Percentiles rank a stretch among this genome's conserved stretches.
Conservation (phyloP, 2,113 vertebrate species). For the Cololabis saira region DNA sequence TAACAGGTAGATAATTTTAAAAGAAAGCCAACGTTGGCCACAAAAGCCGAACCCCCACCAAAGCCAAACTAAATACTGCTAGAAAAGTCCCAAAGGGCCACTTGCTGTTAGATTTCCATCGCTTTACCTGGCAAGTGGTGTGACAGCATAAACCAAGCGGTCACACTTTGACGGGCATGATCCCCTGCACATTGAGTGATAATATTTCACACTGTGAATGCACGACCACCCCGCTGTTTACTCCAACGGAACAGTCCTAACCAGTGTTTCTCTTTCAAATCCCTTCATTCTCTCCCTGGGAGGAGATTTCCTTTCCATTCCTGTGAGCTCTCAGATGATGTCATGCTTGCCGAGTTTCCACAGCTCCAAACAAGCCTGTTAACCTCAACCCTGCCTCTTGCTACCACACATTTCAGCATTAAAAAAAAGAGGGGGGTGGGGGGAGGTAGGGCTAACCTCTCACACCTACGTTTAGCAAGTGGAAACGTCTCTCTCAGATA, state of each 20-base stretch:
- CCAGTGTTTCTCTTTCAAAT: constrained; percentile 60
- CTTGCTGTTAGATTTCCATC: constrained; percentile 62
- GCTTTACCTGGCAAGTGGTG: constrained; percentile 69
- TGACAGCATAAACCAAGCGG: constrained; percentile 71
- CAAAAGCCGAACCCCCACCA: background rate
- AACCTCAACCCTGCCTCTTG: constrained; percentile 64
- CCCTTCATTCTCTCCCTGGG: constrained; percentile 67
- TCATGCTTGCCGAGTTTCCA: constrained; percentile 76
- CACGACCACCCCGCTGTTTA: constrained; percentile 68
- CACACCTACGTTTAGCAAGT: constrained; percentile 40
- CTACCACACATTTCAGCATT: constrained; percentile 55
- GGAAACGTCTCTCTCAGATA: constrained; percentile 38
- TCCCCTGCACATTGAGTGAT: constrained; percentile 69
- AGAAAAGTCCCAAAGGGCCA: constrained; percentile 49
- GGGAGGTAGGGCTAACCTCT: constrained; percentile 34
- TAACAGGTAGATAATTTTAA: constrained; percentile 56
- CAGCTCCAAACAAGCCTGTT: constrained; percentile 61
- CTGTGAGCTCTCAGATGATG: constrained; percentile 74
- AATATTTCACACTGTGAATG: constrained; percentile 72
- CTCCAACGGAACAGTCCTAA: constrained; percentile 59
- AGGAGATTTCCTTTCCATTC: constrained; percentile 78
- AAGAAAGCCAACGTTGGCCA: constrained; percentile 24
- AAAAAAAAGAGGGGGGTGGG: background rate
- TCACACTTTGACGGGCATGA: constrained; percentile 61
- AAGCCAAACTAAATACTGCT: constrained; percentile 55